Percentiles rank a stretch among this genome's conserved stretches.
These are phyloP conservation scores for Trichonephila clavipes DNA, from an alignment of 1,140 invertebrate genomes.

Conservation along the genomic window DNA sequence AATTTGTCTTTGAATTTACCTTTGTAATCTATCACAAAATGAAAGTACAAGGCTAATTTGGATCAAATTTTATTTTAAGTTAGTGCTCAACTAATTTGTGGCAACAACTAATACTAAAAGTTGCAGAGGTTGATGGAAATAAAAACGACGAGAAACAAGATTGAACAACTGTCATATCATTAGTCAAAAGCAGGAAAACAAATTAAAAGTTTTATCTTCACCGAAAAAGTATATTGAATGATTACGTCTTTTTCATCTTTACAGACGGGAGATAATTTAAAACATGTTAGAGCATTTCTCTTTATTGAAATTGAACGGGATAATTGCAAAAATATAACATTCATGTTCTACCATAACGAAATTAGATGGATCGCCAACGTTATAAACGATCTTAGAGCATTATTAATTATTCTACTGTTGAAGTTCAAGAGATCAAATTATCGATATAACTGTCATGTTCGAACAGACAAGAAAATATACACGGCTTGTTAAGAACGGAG, in stretches of 20 bases:
- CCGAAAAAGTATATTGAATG: background rate
- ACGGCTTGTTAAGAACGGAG: background rate
- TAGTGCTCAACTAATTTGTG: background rate
- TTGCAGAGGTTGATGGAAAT: background rate
- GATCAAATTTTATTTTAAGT: background rate
- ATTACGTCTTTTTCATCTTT: slow-evolving; percentile 42
- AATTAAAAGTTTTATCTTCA: background rate
- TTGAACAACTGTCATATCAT: slow-evolving; percentile 16
- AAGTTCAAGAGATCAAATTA: slow-evolving; percentile 32
- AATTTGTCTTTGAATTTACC: too few species aligned
- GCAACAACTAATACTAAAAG: background rate
- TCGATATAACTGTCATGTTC: slow-evolving; percentile 62
- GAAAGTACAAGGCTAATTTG: too few species aligned
- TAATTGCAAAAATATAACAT: slow-evolving; percentile 48
- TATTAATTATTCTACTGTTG: slow-evolving; percentile 61
- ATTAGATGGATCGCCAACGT: slow-evolving; percentile 30
- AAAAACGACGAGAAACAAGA: background rate
- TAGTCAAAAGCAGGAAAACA: slow-evolving; percentile 1
- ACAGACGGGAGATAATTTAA: slow-evolving; percentile 3
- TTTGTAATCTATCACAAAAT: too few species aligned
- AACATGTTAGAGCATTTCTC: slow-evolving; percentile 5
- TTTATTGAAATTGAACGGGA: slow-evolving; percentile 50
- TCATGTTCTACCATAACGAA: slow-evolving; percentile 43
- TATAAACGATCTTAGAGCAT: background rate
- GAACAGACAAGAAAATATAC: slow-evolving; percentile 23